Conservation (phyloP, 2,888 invertebrate genomes). For the Ceratothoa steindachneri region DNA sequence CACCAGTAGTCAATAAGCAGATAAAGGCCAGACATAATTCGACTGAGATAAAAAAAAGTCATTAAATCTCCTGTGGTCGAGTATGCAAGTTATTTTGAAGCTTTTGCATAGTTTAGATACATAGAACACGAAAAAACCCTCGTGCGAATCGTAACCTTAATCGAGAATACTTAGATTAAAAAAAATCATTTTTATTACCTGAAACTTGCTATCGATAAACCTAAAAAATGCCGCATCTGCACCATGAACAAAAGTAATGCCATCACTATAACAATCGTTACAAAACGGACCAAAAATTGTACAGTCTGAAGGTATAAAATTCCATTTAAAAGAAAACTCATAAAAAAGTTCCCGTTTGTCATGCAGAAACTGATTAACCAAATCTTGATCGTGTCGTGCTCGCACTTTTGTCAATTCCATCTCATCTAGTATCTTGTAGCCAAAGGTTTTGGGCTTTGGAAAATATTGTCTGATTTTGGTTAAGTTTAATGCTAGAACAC, state of each 20-base stretch:
- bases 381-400: constrained; percentile 56
- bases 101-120: too few relatives aligned
- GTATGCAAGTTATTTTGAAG: too few relatives aligned
- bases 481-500: constrained; percentile 58
- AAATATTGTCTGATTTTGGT: constrained; percentile 53
- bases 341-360: constrained; percentile 54
- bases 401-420: not conserved
- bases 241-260: constrained; percentile 36
- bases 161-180: too few relatives aligned
- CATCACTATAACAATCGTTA: constrained; percentile 21
- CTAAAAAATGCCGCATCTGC: constrained; percentile 37
- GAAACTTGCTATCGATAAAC: constrained; percentile 30
- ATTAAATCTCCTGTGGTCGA: too few relatives aligned
- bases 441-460: constrained; percentile 13
- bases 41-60: too few relatives aligned
- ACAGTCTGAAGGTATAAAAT: constrained; percentile 32
- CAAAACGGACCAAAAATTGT: constrained; percentile 19
- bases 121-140: too few relatives aligned
- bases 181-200: too few relatives aligned
- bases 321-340: constrained; percentile 32
- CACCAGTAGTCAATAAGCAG: too few relatives aligned
- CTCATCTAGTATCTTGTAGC: constrained; percentile 12
- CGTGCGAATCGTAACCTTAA: too few relatives aligned
- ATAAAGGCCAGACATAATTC: too few relatives aligned
- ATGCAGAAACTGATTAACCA: constrained; percentile 57